Conservation (phyloP, 2,113 vertebrate genomes). For the Todiramphus saurophagus region DNA sequence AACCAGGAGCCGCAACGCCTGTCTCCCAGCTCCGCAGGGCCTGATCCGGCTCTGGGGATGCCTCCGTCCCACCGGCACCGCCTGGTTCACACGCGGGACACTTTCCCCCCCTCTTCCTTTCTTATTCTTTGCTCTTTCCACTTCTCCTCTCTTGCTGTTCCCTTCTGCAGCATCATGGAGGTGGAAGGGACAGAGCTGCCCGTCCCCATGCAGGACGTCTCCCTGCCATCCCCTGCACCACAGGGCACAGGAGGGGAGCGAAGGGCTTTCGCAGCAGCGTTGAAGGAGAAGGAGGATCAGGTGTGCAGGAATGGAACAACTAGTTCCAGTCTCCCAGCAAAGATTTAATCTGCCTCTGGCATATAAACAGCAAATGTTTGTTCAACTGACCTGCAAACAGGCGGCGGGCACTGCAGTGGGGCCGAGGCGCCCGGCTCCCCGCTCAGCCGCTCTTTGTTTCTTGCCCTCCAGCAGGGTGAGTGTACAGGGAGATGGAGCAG, state of each 20-base stretch:
- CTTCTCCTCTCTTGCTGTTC: neutral
- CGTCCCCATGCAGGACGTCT: fast-evolving
- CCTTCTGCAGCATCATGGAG: neutral
- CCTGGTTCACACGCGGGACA: neutral
- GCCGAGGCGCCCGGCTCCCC: fast-evolving
- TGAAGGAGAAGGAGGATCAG: conserved; percentile 20
- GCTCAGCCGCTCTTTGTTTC: neutral
- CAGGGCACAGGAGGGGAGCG: neutral
- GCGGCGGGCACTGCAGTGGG: neutral
- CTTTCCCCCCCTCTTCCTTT: neutral
- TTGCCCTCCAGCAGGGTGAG: neutral
- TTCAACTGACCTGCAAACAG: conserved; percentile 55
- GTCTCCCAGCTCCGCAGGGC: neutral
- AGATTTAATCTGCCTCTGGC: conserved; percentile 65
- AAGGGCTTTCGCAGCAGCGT: neutral
- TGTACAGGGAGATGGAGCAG: neutral
- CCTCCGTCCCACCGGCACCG: neutral
- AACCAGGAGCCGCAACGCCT: conserved; percentile 56
- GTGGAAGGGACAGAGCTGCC: neutral
- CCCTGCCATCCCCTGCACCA: neutral
- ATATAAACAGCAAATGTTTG: conserved; percentile 62
- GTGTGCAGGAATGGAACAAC: conserved; percentile 60
- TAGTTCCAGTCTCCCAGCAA: conserved; percentile 61
- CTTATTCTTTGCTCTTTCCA: neutral
- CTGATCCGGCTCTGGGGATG: neutral